Conservation (phyloP, 2,113 vertebrate species). For the Pseudorhombus dupliciocellatus region DNA sequence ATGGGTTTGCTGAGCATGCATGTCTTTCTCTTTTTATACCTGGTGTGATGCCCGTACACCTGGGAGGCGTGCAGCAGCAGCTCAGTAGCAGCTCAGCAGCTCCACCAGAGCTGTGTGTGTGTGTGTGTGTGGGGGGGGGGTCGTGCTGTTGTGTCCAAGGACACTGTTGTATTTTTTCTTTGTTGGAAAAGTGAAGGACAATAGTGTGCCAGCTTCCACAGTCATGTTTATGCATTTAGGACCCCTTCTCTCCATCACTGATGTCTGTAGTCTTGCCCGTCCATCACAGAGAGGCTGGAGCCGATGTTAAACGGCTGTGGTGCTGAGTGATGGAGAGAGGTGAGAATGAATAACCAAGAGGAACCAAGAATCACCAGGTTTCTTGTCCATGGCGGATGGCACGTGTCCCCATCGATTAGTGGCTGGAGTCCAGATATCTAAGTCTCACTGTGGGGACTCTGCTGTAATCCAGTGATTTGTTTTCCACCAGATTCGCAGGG, state of each 20-base stretch:
- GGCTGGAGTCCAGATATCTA: constrained; percentile 57
- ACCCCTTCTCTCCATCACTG: not conserved
- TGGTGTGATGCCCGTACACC: constrained; percentile 41
- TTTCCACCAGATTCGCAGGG: constrained; percentile 34
- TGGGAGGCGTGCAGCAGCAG: constrained; percentile 26
- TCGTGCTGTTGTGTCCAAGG: constrained; percentile 34
- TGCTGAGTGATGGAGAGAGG: constrained; percentile 56
- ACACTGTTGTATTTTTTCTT: not conserved
- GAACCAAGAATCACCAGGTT: constrained; percentile 19
- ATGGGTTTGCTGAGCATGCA: constrained; percentile 17
- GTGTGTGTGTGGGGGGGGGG: too few species aligned
- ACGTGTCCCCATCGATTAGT: constrained; percentile 61
- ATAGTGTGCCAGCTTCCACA: not conserved
- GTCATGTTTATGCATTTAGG: not conserved
- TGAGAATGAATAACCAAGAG: constrained; percentile 54
- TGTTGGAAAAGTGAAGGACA: not conserved
- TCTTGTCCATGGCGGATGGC: constrained; percentile 50
- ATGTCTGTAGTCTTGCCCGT: constrained; percentile 19
- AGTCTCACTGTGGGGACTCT: constrained; percentile 41
- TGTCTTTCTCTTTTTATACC: constrained; percentile 29
- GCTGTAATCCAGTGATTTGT: constrained; percentile 42
- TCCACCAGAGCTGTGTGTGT: constrained; percentile 23
- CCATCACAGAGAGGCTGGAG: constrained; percentile 25
- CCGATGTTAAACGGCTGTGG: constrained; percentile 51
- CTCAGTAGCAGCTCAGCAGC: not conserved